Conservation (phyloP, 2,797 vertebrate species). For the Artibeus lituratus region DNA sequence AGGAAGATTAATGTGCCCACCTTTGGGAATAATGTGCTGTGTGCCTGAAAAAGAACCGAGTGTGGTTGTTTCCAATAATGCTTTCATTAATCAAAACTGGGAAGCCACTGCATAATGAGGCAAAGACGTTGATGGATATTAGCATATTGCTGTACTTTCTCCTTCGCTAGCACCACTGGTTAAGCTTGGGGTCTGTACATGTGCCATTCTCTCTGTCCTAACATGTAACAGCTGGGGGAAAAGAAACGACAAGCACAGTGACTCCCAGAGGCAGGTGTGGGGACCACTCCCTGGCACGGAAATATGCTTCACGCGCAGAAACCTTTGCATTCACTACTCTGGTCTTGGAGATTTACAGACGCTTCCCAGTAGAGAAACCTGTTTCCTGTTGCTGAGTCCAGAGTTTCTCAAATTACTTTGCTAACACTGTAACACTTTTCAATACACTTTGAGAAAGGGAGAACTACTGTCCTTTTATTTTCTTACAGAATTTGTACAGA, state of each 20-base stretch:
- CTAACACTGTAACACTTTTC: neutral
- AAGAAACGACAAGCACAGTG: neutral
- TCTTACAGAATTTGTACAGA: neutral
- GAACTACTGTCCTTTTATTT: neutral
- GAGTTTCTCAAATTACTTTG: neutral
- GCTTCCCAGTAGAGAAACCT: neutral
- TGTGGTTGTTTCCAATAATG: conserved; percentile 60
- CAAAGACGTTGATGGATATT: conserved; percentile 54
- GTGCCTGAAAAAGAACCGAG: conserved; percentile 20
- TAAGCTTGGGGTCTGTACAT: neutral
- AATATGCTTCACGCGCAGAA: neutral
- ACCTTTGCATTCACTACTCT: neutral
- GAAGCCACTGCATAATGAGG: conserved; percentile 61
- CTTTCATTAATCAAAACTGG: conserved; percentile 72
- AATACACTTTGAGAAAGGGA: neutral
- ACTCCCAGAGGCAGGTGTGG: neutral
- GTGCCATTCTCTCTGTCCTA: neutral
- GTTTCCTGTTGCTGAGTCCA: neutral
- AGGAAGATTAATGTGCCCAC: conserved; percentile 61
- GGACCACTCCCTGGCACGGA: neutral
- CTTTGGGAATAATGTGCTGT: conserved; percentile 38
- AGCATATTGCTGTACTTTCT: conserved; percentile 56
- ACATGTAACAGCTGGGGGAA: neutral
- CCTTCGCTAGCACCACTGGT: neutral
- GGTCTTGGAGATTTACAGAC: neutral